A percentile compares a stretch with the other conserved stretches of the same genome.
Conservation (phyloP, 2,797 vertebrate genomes). For the Phrynocephalus vlangalii region DNA sequence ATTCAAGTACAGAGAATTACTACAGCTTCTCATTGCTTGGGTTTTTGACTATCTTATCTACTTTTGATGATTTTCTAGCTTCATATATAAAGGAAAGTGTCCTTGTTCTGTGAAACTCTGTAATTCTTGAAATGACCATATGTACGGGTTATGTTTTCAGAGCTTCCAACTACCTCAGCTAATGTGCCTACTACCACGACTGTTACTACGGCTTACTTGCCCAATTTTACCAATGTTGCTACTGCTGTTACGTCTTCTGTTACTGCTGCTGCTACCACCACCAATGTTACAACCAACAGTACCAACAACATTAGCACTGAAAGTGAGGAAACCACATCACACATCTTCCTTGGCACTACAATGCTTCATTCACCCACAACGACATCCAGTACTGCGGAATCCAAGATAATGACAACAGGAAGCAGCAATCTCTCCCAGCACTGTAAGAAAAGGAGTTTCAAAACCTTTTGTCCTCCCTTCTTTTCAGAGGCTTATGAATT, state of each 20-base stretch:
- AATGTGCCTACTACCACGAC: slow-evolving; percentile 46
- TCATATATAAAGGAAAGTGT: neutral
- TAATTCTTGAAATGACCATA: neutral
- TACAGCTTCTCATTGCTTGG: neutral
- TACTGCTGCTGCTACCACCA: slow-evolving; percentile 35
- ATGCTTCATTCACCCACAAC: slow-evolving; percentile 68
- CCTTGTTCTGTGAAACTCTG: neutral
- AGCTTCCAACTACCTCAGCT: slow-evolving; percentile 73
- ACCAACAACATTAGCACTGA: slow-evolving; percentile 54
- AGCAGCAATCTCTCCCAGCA: slow-evolving; percentile 92
- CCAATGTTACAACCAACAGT: slow-evolving; percentile 62
- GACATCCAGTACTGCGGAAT: slow-evolving; percentile 72
- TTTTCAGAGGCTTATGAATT: neutral
- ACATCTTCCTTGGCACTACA: slow-evolving; percentile 55
- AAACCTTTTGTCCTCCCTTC: slow-evolving; percentile 25
- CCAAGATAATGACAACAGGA: slow-evolving; percentile 83
- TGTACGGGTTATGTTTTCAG: slow-evolving; percentile 59
- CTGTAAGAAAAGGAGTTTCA: slow-evolving; percentile 81
- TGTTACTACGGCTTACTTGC: slow-evolving; percentile 55
- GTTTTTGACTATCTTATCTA: neutral
- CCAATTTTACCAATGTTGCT: neutral
- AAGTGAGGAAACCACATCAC: slow-evolving; percentile 22
- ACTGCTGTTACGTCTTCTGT: slow-evolving; percentile 43
- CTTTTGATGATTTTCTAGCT: neutral
- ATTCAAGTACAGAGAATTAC: neutral